Percentiles rank a stretch among this genome's conserved stretches.
phyloP scores from a whole-genome alignment of 2,888 invertebrate genomes.

The Spatulosminthurus flaviceps region DNA sequence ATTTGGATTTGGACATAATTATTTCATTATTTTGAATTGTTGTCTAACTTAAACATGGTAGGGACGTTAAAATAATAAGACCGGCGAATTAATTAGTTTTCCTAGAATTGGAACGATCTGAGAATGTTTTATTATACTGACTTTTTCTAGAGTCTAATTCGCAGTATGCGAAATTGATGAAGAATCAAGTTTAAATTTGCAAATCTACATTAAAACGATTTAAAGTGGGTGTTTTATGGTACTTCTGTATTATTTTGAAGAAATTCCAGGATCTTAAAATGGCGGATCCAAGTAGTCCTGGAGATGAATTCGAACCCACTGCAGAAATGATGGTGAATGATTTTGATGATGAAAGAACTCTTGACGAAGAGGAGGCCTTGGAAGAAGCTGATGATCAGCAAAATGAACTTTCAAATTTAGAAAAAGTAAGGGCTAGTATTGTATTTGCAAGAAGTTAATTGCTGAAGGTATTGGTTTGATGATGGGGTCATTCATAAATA shows the following conservation, averaged over 20 bases:
- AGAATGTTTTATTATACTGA: no score
- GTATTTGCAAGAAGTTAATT: background rate
- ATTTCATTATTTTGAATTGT: no score
- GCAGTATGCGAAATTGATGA: no score
- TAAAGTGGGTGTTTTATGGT: no score
- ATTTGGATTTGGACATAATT: no score
- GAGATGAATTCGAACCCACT: constrained; percentile 82
- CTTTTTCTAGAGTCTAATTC: no score
- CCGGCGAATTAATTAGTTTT: no score
- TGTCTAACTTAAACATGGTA: no score
- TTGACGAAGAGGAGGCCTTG: constrained; percentile 96
- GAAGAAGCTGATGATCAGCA: constrained; percentile 89
- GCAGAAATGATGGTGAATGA: constrained; percentile 98
- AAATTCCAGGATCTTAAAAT: background rate
- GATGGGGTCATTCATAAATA: background rate
- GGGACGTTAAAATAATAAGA: no score
- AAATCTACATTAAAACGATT: no score
- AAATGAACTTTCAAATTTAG: constrained; percentile 87
- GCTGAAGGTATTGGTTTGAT: background rate
- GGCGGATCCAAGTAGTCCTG: constrained; percentile 57
- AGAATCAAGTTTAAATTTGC: no score
- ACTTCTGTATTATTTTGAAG: background rate
- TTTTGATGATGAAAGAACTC: constrained; percentile 94
- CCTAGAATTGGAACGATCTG: no score
- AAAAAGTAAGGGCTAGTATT: constrained; percentile 72